Evolutionary conservation across 2,113 vertebrate genomes (phyloP).

Genomic region (Illadopsis cleaveri): DNA sequence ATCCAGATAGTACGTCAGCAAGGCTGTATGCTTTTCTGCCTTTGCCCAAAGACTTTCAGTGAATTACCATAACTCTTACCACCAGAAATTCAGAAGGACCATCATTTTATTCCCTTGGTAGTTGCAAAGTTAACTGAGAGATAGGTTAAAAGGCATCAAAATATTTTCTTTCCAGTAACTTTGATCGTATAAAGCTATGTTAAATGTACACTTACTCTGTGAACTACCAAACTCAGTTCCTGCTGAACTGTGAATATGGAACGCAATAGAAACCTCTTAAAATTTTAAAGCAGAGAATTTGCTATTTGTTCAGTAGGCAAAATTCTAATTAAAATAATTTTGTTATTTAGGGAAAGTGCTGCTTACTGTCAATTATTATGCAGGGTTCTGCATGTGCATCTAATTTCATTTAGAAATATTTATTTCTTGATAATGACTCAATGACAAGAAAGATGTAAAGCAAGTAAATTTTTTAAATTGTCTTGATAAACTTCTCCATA

Average conservation of each 20-base stretch:
- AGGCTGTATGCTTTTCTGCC: not conserved
- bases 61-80: not conserved
- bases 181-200: not conserved
- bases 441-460: not conserved
- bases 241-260: not conserved
- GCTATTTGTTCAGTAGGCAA: not conserved
- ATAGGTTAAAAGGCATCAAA: not conserved
- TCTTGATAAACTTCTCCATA: not conserved
- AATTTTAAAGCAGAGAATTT: not conserved
- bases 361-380: not conserved
- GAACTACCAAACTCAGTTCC: not conserved
- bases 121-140: not conserved
- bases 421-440: not conserved
- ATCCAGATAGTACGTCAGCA: not conserved
- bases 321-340: not conserved
- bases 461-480: not conserved
- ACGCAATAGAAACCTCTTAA: not conserved
- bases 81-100: not conserved
- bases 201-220: not conserved
- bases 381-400: not conserved
- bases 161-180: not conserved
- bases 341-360: not conserved
- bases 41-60: not conserved
- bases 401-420: not conserved
- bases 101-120: not conserved